Percentiles rank a stretch among this genome's conserved stretches.
These are phyloP conservation scores for Eupithecia pulchellata DNA, from an alignment of 2,888 invertebrate species.

Conservation along the genomic window DNA sequence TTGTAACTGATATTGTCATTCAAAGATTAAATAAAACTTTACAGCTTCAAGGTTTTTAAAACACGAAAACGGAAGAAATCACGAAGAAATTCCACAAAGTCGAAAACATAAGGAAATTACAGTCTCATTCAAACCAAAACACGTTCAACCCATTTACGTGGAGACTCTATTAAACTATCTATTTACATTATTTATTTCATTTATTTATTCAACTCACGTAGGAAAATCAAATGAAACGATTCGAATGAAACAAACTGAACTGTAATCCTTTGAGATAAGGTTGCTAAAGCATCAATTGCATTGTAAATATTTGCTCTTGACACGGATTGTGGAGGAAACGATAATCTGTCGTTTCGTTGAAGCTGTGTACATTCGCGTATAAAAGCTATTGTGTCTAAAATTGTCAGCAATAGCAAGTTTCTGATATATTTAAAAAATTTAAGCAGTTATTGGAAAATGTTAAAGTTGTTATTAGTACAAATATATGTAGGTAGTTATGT, in stretches of 20 bases:
- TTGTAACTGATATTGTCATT: slow-evolving; percentile 19
- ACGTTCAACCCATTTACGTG: slow-evolving; percentile 76
- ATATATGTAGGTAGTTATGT: too few species aligned
- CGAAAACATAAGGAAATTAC: slow-evolving; percentile 39
- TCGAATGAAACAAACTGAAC: slow-evolving; percentile 46
- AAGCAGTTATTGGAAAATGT: too few species aligned
- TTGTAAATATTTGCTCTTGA: slow-evolving; percentile 65
- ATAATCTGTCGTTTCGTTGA: slow-evolving; percentile 59
- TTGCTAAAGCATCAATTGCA: slow-evolving; percentile 35
- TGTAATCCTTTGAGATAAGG: slow-evolving; percentile 45
- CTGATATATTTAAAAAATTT: too few species aligned
- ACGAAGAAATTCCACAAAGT: slow-evolving; percentile 19
- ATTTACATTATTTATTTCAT: slow-evolving; percentile 48
- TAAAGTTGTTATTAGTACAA: too few species aligned
- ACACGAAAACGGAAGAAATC: slow-evolving; percentile 29
- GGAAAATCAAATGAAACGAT: slow-evolving; percentile 45
- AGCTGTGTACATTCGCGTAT: slow-evolving; percentile 39
- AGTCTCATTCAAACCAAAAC: slow-evolving; percentile 54
- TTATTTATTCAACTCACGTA: slow-evolving; percentile 59
- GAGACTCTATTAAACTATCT: slow-evolving; percentile 54
- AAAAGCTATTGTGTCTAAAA: slow-evolving; percentile 20
- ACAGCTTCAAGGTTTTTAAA: background rate
- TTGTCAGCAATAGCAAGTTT: background rate
- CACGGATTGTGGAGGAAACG: slow-evolving; percentile 73
- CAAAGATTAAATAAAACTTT: background rate